Evolutionary conservation across 92 coral and sea anemone species (phyloP).

Genomic region (Scolanthus callimorphus): DNA sequence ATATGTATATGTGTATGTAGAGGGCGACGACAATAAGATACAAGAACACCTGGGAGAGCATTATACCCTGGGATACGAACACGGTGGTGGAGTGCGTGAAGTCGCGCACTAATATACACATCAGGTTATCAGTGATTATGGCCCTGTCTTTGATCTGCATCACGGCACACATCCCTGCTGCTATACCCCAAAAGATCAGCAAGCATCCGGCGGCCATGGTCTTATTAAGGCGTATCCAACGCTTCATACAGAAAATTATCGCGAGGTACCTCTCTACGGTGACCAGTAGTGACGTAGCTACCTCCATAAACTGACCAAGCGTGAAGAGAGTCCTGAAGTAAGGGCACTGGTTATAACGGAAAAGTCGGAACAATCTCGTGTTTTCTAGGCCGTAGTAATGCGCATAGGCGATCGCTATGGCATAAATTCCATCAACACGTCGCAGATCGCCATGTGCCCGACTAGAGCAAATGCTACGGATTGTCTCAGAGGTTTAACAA

Average conservation of each 20-base stretch:
- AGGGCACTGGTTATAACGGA: conserved; percentile 20
- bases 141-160: conserved; percentile 18
- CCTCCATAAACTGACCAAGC: conserved; percentile 26
- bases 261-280: conserved; percentile 45
- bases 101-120: conserved; percentile 42
- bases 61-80: conserved; percentile 15
- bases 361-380: conserved; percentile 1
- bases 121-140: conserved; percentile 25
- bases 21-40: conserved; percentile 19
- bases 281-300: conserved; percentile 25
- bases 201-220: conserved; percentile 2
- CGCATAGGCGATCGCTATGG: conserved; percentile 26
- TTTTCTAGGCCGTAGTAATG: not conserved
- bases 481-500: not conserved
- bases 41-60: conserved; percentile 6
- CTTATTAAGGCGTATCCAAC: conserved; percentile 9
- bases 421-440: conserved; percentile 16
- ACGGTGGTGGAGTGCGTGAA: not conserved
- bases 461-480: conserved; percentile 5
- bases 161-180: conserved; percentile 6
- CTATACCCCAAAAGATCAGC: conserved; percentile 6
- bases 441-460: conserved; percentile 42
- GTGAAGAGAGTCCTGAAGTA: conserved; percentile 19
- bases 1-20: conserved; percentile 40
- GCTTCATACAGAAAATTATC: conserved; percentile 29